Evolutionary conservation across 1,140 invertebrate species (phyloP), one percentile per base, ranked within the genome.

Genomic region (Papilio glaucus): DNA sequence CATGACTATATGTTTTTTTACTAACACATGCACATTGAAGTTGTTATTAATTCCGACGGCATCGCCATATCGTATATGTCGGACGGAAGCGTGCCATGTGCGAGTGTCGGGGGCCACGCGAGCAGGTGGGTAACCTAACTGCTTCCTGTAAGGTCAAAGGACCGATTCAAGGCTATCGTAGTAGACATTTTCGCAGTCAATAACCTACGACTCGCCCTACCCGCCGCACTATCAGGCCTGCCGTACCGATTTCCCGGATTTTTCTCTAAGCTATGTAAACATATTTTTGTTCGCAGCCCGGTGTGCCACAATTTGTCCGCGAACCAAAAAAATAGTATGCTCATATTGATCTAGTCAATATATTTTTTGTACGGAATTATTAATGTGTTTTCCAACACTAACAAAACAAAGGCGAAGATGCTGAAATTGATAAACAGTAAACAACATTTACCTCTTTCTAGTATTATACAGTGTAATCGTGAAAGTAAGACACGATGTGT

Each of bases 81-180:
- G 21, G 65, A 29, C 65, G 65, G 65, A 68, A 68, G 39, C 49
- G 63, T 38, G 78, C 74, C 76, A 77, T 77, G 75, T 83, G 79
- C 73, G 81, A 75, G 80, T 75, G 71, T 13, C 69, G 60, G 70
- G 80, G 75, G 84, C 82, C 84, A 81, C 84, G 79, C 79, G 71
- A 78, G 85, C 88, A 90, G 87, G 88, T 89, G 85, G 80, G 77
- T 79, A 77, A 84, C 77, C 79, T 82, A 78, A 85, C 83, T 81
- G 75, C 80, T 80, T 75, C 65, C 72, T 72, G 77, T 74, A 80
- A 81, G 87, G 85, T 91, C 87, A 89, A 89, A 85, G 85, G 87
- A 89, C 89, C 78, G 74, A 71, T 73, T 77, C 86, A 89, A 91
- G 89, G 89, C 82, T 83, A 72, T 74, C 74, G 74, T 71, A 77